Conservation (phyloP, 2,888 invertebrate species). For the Timema cristinae region DNA sequence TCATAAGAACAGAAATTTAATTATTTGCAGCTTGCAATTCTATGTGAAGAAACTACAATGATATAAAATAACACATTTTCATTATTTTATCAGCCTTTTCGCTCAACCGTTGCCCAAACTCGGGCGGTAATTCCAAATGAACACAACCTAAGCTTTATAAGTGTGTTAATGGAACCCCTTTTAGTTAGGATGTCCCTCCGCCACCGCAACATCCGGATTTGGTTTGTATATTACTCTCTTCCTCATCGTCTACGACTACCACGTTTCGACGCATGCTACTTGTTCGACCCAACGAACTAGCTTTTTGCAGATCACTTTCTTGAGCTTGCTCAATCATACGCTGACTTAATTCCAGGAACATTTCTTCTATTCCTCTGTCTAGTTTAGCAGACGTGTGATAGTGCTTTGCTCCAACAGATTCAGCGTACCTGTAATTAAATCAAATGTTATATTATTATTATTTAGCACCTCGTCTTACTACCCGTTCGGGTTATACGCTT, state of each 20-base stretch:
- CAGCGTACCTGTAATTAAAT: slow-evolving; percentile 71
- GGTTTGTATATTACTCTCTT: slow-evolving; percentile 35
- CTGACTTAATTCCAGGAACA: slow-evolving; percentile 79
- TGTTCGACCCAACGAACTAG: slow-evolving; percentile 41
- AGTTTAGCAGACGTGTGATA: slow-evolving; percentile 91
- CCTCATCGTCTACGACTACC: slow-evolving; percentile 46
- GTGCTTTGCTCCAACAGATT: slow-evolving; percentile 86
- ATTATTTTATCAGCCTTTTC: too few species aligned
- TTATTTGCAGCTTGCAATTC: too few species aligned
- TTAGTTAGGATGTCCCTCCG: background rate
- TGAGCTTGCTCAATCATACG: slow-evolving; percentile 59
- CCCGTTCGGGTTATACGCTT: too few species aligned
- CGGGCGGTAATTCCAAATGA: too few species aligned
- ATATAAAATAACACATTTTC: too few species aligned
- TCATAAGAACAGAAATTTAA: too few species aligned
- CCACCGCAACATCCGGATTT: slow-evolving; percentile 45
- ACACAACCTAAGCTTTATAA: too few species aligned
- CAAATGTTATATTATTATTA: too few species aligned
- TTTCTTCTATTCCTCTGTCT: slow-evolving; percentile 86
- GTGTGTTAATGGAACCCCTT: too few species aligned
- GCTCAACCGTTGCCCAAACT: too few species aligned
- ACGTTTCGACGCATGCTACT: slow-evolving; percentile 47
- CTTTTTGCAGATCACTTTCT: slow-evolving; percentile 39
- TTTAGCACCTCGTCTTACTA: too few species aligned
- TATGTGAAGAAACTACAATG: too few species aligned